A percentile compares a stretch with the other conserved stretches of the same genome.
Conservation (phyloP, 2,113 vertebrate species). For the Sinocyclocheilus rhinocerous region DNA sequence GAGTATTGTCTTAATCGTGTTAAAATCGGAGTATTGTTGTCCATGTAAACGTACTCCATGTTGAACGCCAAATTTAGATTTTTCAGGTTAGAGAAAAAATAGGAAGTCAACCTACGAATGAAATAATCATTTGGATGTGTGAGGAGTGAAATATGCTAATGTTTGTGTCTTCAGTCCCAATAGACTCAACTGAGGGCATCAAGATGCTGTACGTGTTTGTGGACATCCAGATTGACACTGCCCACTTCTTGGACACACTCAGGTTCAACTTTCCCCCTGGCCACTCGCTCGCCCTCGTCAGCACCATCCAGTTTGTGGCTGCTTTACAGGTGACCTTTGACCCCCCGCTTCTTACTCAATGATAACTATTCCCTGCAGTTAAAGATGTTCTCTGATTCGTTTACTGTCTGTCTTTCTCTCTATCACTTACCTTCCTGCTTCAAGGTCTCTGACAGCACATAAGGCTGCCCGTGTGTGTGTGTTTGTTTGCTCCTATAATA, state of each 20-base stretch:
- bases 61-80: background rate
- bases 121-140: background rate
- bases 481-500: background rate
- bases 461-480: background rate
- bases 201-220: conserved; percentile 97
- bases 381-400: conserved; percentile 25
- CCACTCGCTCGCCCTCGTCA: conserved; percentile 87
- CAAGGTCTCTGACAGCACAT: background rate
- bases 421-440: conserved; percentile 15
- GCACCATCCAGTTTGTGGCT: conserved; percentile 97
- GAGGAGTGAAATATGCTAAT: conserved; percentile 44
- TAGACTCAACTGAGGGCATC: conserved; percentile 86
- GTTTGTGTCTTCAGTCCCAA: conserved; percentile 81
- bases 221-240: conserved; percentile 93
- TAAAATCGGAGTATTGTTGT: too few species aligned
- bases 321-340: conserved; percentile 85
- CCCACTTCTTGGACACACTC: conserved; percentile 91
- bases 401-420: conserved; percentile 38
- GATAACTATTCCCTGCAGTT: conserved; percentile 35
- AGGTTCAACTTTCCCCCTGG: conserved; percentile 85
- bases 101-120: background rate
- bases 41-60: background rate
- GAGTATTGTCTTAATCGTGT: too few species aligned
- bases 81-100: background rate
- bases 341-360: conserved; percentile 3